Evolutionary conservation across 2,888 invertebrate species (phyloP).

Genomic region (Cheilosia urbana): DNA sequence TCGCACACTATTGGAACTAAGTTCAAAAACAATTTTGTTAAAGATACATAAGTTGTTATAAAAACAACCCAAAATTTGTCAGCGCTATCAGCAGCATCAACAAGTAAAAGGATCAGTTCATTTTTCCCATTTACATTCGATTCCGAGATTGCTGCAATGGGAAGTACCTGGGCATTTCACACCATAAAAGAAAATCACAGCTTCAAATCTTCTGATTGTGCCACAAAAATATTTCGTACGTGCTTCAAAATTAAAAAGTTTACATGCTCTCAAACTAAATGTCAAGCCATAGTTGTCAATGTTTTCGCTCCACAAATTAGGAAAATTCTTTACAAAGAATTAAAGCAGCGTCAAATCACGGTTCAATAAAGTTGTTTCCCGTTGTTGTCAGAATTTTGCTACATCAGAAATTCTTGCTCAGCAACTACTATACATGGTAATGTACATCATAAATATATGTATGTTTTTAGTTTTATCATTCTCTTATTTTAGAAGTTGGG

Average conservation of each 20-base stretch:
- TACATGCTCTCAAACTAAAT: slow-evolving; percentile 11
- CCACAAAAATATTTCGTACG: slow-evolving; percentile 23
- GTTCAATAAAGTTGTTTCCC: too few species aligned
- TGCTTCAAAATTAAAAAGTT: slow-evolving; percentile 15
- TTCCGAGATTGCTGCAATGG: background rate
- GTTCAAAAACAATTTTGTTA: too few species aligned
- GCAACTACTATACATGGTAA: too few species aligned
- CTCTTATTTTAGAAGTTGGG: too few species aligned
- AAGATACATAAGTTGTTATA: background rate
- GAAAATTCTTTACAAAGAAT: background rate
- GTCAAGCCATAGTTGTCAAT: slow-evolving; percentile 1
- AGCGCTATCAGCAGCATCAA: background rate
- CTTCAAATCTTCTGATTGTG: slow-evolving; percentile 22
- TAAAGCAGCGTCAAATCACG: background rate
- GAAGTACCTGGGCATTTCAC: background rate
- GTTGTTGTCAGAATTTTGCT: too few species aligned
- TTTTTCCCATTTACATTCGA: background rate
- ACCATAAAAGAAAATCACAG: background rate
- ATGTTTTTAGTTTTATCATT: too few species aligned
- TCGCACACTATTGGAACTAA: too few species aligned
- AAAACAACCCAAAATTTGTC: background rate
- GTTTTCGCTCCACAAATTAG: background rate
- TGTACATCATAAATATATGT: too few species aligned
- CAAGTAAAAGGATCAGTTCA: background rate
- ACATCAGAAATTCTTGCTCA: too few species aligned